A percentile compares a stretch with the other conserved stretches of the same genome.
phyloP scores from a whole-genome alignment of 2,888 invertebrate species.

The Ectemnius lituratus region DNA sequence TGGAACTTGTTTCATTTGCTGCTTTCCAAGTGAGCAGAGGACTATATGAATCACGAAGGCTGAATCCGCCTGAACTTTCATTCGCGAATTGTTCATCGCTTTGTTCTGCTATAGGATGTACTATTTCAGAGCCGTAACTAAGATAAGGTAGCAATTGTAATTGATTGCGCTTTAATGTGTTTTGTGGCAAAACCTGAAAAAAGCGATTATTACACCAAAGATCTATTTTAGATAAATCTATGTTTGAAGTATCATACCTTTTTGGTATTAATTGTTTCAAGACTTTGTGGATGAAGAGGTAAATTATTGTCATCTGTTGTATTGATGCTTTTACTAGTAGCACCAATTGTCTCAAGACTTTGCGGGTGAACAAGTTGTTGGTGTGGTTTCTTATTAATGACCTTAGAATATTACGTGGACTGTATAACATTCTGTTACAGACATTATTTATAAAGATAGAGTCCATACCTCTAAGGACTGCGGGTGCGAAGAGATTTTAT shows the following conservation, averaged over 20 bases:
- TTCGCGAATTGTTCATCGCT: constrained; percentile 84
- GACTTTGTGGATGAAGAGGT: constrained; percentile 89
- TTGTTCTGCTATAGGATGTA: constrained; percentile 92
- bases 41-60: constrained; percentile 68
- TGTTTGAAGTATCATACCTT: constrained; percentile 58
- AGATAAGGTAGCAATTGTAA: constrained; percentile 75
- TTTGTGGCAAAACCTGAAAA: constrained; percentile 71
- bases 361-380: constrained; percentile 75
- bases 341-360: constrained; percentile 75
- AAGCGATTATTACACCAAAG: constrained; percentile 27
- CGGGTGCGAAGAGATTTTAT: constrained; percentile 75
- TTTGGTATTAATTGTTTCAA: constrained; percentile 83
- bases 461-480: constrained; percentile 72
- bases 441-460: not conserved
- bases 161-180: constrained; percentile 74
- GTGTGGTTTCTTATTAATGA: constrained; percentile 72
- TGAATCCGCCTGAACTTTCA: constrained; percentile 71
- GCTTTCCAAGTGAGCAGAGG: constrained; percentile 69
- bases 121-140: constrained; percentile 86
- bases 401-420: constrained; percentile 48
- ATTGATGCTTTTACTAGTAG: constrained; percentile 71
- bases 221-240: not conserved
- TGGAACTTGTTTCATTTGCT: constrained; percentile 61
- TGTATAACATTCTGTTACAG: not conserved
- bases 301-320: constrained; percentile 80